Evolutionary conservation across 1,140 invertebrate genomes (phyloP).

Genomic region (Druon quercuslanigerum): DNA sequence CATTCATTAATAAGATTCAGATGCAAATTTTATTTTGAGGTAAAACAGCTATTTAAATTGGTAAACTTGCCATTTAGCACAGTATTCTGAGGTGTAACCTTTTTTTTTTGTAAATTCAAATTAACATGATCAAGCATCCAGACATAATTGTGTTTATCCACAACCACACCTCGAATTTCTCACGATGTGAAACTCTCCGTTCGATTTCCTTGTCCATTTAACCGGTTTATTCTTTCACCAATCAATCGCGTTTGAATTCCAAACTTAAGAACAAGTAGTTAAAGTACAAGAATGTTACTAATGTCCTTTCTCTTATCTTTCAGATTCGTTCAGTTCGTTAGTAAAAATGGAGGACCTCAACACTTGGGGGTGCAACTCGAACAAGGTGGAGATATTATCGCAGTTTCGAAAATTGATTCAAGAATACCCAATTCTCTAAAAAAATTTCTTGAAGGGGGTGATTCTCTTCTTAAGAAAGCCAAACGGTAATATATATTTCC

Average conservation of each 20-base stretch:
- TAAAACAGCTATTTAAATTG: too few relatives aligned
- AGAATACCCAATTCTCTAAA: constrained; percentile 78
- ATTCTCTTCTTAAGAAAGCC: constrained; percentile 74
- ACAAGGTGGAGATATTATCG: constrained; percentile 77
- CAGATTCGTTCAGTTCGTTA: constrained; percentile 77
- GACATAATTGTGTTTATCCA: not conserved
- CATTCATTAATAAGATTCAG: too few relatives aligned
- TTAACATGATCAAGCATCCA: not conserved
- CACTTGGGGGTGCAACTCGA: constrained; percentile 78
- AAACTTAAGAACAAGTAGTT: constrained; percentile 5
- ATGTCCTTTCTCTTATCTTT: constrained; percentile 36
- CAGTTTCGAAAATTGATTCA: constrained; percentile 77
- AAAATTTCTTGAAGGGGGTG: constrained; percentile 77
- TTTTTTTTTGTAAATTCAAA: not conserved
- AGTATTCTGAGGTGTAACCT: not conserved
- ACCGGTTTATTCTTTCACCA: constrained; percentile 29
- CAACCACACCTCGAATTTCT: constrained; percentile 21
- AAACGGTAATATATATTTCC: constrained; percentile 73
- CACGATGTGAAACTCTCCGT: constrained; percentile 14
- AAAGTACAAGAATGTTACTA: not conserved
- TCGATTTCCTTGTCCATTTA: not conserved
- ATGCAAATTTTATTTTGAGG: too few relatives aligned
- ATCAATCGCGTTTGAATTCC: constrained; percentile 24
- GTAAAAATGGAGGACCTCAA: constrained; percentile 74
- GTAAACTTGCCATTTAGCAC: not conserved